These are phyloP conservation scores for Hephaestus fuliginosus DNA, from an alignment of 2,797 vertebrate species.

Conservation along the genomic window DNA sequence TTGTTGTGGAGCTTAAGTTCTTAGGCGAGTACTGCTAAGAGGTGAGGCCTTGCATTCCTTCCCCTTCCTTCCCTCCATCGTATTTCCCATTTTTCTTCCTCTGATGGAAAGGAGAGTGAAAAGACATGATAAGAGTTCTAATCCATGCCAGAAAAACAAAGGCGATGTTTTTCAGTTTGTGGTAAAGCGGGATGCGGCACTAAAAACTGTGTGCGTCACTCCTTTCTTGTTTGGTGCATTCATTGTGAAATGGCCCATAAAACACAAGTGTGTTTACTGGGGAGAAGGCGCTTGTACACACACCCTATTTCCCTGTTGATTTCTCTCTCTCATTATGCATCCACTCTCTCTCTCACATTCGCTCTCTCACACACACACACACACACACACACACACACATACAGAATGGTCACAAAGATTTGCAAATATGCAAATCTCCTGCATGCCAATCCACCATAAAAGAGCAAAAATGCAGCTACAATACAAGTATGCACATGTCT, in stretches of 20 bases:
- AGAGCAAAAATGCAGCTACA: slow-evolving; percentile 2
- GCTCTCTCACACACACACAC: slow-evolving; percentile 5
- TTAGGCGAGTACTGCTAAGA: slow-evolving; percentile 60
- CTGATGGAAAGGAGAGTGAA: slow-evolving; percentile 8
- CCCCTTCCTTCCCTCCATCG: slow-evolving; percentile 14
- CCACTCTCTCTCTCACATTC: background rate
- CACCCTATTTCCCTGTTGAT: slow-evolving; percentile 45
- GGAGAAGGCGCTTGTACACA: slow-evolving; percentile 24
- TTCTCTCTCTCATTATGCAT: slow-evolving; percentile 41
- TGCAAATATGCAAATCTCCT: slow-evolving; percentile 19
- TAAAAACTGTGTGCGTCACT: slow-evolving; percentile 49
- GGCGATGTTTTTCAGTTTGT: slow-evolving; percentile 18
- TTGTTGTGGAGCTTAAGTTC: slow-evolving; percentile 73
- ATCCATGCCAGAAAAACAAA: slow-evolving; percentile 38
- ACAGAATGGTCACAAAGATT: slow-evolving; percentile 15
- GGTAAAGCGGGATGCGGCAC: slow-evolving; percentile 19
- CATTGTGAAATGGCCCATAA: slow-evolving; percentile 53
- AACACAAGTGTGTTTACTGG: slow-evolving; percentile 49
- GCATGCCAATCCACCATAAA: slow-evolving; percentile 10
- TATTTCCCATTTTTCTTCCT: slow-evolving; percentile 23
- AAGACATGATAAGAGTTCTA: slow-evolving; percentile 40
- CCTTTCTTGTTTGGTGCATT: slow-evolving; percentile 50
- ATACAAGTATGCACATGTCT: background rate
- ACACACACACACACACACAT: slow-evolving; percentile 10
- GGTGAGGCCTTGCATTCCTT: slow-evolving; percentile 56